These are phyloP conservation scores for Parnassius apollo DNA, from an alignment of 2,888 invertebrate species.

Conservation along the genomic window DNA sequence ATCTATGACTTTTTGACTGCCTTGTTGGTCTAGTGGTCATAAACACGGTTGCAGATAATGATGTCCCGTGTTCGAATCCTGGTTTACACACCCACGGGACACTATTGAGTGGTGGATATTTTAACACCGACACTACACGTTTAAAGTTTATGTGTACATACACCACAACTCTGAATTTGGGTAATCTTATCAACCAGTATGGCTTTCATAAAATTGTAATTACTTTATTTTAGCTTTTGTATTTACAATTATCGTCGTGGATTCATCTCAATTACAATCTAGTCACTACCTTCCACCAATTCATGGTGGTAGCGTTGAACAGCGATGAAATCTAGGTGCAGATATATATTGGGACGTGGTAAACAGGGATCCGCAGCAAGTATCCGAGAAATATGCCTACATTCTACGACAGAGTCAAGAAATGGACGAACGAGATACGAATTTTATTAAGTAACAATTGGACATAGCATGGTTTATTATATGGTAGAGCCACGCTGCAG, in stretches of 20 bases:
- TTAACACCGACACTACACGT: no score
- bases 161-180: no score
- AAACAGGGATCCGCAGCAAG: constrained; percentile 54
- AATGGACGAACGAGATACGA: constrained; percentile 54
- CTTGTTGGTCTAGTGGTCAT: no score
- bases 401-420: constrained; percentile 57
- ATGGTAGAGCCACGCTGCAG: no score
- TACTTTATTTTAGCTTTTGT: constrained; percentile 43
- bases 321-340: constrained; percentile 25
- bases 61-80: no score
- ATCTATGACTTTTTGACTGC: no score
- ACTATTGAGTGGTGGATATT: no score
- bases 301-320: constrained; percentile 20
- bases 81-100: no score
- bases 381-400: constrained; percentile 54
- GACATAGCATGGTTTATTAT: no score
- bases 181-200: no score
- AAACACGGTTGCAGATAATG: no score
- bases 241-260: constrained; percentile 42
- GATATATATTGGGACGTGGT: constrained; percentile 38
- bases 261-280: constrained; percentile 54
- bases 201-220: background rate
- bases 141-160: no score
- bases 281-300: constrained; percentile 40
- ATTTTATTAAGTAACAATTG: background rate